These are phyloP conservation scores for Drosophila kanekoi DNA, from an alignment of 2,888 invertebrate genomes.

Conservation along the genomic window DNA sequence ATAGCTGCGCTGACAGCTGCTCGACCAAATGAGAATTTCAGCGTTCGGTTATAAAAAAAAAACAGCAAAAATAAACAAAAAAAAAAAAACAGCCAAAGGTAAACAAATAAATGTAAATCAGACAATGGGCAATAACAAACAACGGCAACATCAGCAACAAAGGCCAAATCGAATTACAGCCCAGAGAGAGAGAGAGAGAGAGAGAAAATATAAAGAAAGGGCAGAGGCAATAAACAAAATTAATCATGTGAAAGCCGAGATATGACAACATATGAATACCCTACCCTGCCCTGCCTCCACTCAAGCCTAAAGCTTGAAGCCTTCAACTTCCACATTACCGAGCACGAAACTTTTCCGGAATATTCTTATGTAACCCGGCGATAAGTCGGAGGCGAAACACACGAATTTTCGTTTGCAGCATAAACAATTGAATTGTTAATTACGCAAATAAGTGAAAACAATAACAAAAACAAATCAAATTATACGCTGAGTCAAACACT, in stretches of 20 bases:
- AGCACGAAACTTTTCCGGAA: background rate
- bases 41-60: slow-evolving; percentile 9
- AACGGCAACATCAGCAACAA: slow-evolving; percentile 13
- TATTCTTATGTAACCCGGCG: slow-evolving; percentile 3
- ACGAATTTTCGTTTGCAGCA: slow-evolving; percentile 16
- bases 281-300: background rate
- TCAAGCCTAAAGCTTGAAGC: background rate
- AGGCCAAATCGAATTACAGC: slow-evolving; percentile 45
- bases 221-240: background rate
- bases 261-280: slow-evolving; percentile 20
- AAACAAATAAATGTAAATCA: slow-evolving; percentile 69
- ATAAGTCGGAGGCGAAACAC: slow-evolving; percentile 15
- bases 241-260: slow-evolving; percentile 20
- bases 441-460: slow-evolving; percentile 8
- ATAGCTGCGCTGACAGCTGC: slow-evolving; percentile 58
- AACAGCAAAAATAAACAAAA: background rate
- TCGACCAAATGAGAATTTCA: slow-evolving; percentile 47
- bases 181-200: no score
- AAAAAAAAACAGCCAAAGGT: slow-evolving; percentile 49
- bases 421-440: slow-evolving; percentile 35
- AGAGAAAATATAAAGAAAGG: slow-evolving; percentile 8
- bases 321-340: background rate
- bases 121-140: slow-evolving; percentile 23
- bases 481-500: background rate
- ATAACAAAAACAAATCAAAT: slow-evolving; percentile 28